Evolutionary conservation across 2,113 vertebrate species (phyloP).

Genomic region (Marcusenius ussheri): DNA sequence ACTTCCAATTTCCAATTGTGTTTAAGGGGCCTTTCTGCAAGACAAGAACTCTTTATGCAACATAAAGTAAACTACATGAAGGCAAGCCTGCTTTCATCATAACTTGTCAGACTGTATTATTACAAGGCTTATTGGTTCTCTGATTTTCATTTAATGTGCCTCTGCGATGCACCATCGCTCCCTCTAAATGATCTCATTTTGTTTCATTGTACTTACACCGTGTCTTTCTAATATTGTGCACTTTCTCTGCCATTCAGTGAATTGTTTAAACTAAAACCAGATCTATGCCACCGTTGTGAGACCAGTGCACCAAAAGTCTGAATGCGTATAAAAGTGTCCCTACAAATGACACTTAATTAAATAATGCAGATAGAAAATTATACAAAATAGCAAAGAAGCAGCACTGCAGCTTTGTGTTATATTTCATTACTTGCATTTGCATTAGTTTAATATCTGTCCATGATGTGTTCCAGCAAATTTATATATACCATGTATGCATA

Average conservation of each 20-base stretch:
- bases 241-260: conserved; percentile 59
- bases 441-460: not conserved
- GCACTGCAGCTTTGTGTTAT: not conserved
- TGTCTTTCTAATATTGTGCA: conserved; percentile 54
- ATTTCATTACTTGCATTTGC: not conserved
- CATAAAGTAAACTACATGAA: conserved; percentile 33
- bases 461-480: not conserved
- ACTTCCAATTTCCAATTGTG: conserved; percentile 8
- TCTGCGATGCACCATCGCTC: conserved; percentile 61
- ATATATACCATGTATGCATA: not conserved
- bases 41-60: conserved; percentile 13
- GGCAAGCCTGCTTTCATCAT: conserved; percentile 46
- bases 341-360: not conserved
- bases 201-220: conserved; percentile 68
- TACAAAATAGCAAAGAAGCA: not conserved
- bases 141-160: conserved; percentile 71
- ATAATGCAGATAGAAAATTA: not conserved
- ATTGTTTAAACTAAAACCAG: conserved; percentile 57
- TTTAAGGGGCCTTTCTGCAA: conserved; percentile 12
- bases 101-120: conserved; percentile 59
- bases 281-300: conserved; percentile 35
- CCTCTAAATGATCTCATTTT: conserved; percentile 68
- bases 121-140: conserved; percentile 68
- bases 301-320: not conserved
- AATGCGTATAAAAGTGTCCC: not conserved